Percentiles rank a stretch among this genome's conserved stretches.
Evolutionary conservation across 2,888 invertebrate genomes (phyloP).

Genomic region (Cinara cedri): DNA sequence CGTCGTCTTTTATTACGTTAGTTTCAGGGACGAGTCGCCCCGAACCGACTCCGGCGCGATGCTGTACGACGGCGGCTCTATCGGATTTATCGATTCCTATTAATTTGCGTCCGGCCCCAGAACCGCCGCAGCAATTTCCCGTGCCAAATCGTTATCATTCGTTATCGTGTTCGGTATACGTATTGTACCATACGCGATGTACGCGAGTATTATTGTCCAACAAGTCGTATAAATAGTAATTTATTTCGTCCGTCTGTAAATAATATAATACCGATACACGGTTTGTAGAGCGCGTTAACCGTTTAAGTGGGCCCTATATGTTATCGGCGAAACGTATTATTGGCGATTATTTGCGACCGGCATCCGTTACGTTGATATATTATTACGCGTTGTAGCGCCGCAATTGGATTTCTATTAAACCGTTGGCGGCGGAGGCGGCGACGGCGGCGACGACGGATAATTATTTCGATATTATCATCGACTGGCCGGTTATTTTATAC

Average conservation of each 20-base stretch:
- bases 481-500: no score
- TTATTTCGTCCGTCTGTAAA: constrained; percentile 6
- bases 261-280: constrained; percentile 1
- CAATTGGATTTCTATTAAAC: neutral
- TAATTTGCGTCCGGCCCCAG: neutral
- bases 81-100: constrained; percentile 12
- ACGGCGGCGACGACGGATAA: neutral
- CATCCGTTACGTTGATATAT: constrained; percentile 19
- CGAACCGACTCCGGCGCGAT: neutral
- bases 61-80: no score
- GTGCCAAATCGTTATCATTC: constrained; percentile 8
- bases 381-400: neutral
- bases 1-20: neutral
- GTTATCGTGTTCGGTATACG: no score
- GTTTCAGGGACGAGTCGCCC: neutral
- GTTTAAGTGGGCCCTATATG: neutral
- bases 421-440: neutral
- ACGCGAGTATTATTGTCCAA: neutral
- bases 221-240: neutral
- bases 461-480: neutral
- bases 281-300: neutral
- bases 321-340: constrained; percentile 22
- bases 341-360: constrained; percentile 19
- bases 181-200: neutral
- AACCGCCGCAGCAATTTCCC: neutral